Conservation (phyloP, 2,888 invertebrate species). For the Cryptocheilus praepositus region DNA sequence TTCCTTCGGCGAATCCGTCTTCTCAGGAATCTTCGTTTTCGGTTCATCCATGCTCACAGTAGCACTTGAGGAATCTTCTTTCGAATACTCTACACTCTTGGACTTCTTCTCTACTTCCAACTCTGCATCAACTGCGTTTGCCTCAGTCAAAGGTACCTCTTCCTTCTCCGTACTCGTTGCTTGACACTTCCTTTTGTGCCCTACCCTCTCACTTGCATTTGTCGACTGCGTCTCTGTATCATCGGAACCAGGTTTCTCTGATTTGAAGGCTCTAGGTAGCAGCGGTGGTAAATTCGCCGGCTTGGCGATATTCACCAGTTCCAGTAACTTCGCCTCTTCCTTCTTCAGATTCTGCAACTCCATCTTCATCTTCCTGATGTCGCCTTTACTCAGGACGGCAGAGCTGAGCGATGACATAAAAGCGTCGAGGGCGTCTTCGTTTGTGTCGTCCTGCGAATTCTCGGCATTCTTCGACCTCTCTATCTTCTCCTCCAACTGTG, state of each 20-base stretch:
- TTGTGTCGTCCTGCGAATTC: constrained; percentile 68
- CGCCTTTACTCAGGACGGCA: constrained; percentile 76
- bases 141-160: no score
- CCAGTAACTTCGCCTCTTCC: constrained; percentile 82
- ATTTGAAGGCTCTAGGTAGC: constrained; percentile 19
- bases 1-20: neutral
- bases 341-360: constrained; percentile 82
- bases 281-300: constrained; percentile 81
- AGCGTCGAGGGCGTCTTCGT: constrained; percentile 87
- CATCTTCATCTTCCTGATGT: constrained; percentile 81
- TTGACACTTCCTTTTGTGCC: neutral
- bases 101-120: constrained; percentile 36
- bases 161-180: neutral
- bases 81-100: constrained; percentile 35
- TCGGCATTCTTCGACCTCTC: constrained; percentile 71
- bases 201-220: constrained; percentile 1
- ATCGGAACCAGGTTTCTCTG: neutral
- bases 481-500: constrained; percentile 78
- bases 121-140: constrained; percentile 7
- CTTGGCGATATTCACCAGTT: constrained; percentile 84
- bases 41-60: constrained; percentile 41
- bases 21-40: neutral
- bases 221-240: constrained; percentile 16
- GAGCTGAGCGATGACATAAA: constrained; percentile 84
- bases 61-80: constrained; percentile 52